Conservation (phyloP, 2,888 invertebrate species). For the Andrena bicolor region DNA sequence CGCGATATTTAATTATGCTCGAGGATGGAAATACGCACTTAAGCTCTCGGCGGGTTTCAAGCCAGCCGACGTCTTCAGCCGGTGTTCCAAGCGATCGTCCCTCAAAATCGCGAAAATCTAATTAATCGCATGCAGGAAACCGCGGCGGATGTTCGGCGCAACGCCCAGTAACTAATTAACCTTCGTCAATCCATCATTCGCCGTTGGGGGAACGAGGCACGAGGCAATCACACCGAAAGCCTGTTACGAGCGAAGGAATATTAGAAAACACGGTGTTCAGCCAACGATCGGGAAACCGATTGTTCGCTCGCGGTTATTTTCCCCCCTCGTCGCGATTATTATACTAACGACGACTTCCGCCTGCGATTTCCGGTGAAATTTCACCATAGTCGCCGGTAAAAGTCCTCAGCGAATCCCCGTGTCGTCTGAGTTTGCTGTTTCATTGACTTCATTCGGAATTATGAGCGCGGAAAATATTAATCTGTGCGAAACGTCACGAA, state of each 20-base stretch:
- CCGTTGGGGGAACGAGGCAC: constrained; percentile 30
- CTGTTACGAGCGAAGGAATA: constrained; percentile 54
- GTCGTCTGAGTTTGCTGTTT: not conserved
- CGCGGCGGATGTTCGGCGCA: constrained; percentile 60
- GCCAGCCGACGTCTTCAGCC: not conserved
- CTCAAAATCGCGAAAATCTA: constrained; percentile 63
- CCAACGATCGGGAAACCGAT: constrained; percentile 49
- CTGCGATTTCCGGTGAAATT: constrained; percentile 15
- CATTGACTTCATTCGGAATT: not conserved
- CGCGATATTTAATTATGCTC: not conserved
- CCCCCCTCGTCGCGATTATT: constrained; percentile 18
- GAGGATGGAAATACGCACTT: not conserved
- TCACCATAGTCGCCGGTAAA: constrained; percentile 1
- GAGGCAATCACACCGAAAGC: constrained; percentile 61
- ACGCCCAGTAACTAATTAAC: constrained; percentile 62
- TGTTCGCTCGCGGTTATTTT: constrained; percentile 21
- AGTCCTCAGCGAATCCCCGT: not conserved
- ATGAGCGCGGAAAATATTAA: not conserved
- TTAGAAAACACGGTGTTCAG: constrained; percentile 51
- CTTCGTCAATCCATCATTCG: constrained; percentile 64
- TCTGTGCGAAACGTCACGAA: not conserved
- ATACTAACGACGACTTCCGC: constrained; percentile 39
- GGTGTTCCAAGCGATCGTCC: constrained; percentile 22
- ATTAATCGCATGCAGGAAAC: constrained; percentile 64
- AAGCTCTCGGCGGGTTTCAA: not conserved